Base-by-base conservation (phyloP, 1,140 invertebrate genomes). In the Apis laboriosa region DNA sequence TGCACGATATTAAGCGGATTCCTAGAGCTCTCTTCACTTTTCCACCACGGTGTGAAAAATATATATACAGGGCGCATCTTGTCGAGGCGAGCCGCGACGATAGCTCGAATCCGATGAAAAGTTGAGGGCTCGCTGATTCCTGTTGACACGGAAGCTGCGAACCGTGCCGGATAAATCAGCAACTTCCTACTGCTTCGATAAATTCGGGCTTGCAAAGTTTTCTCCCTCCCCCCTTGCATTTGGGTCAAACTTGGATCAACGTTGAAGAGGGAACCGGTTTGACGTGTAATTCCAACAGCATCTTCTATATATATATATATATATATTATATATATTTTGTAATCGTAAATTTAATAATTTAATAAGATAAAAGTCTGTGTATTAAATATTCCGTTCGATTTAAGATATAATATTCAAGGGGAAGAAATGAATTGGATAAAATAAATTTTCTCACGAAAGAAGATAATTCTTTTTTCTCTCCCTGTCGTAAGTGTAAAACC, bases 71-170 rank as follows among this genome's bases (percentile, higher is more conserved):
- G 13, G 24, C 13, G 34, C 34, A 43, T 60, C 24, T 5, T 11
- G 15, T n/a, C 24, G 28, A 43, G 11, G n/a, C 15, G 21, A 70
- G 21, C 43, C 13, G 67, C 43, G 13, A 70, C 24, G 67, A 61
- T 53, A 51, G 13, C 21, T n/a, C 1, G 51, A 72, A 79, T 61
- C 28, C 12, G 56, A 80, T 73, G 63, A 80, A 80, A 80, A 73
- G 8, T 80, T 64, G 17, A 43, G 15, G 49, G 13, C 24, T 19
- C 34, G 11, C 11, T 49, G 34, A 19, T 28, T 49, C 34, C 77
- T 53, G 77, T 79, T 79, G 56, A 79, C 77, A 72, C 67, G 67
- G 21, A 67, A 78, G 68, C 77, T 60, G 77, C 9, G 77, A 71
- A 61, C 67, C 28, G 24, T 55, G 49, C 4, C 8, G 56, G 28